Evolutionary conservation across 2,888 invertebrate species (phyloP), one percentile per base, ranked within the genome.

Genomic region (Spisula solida): DNA sequence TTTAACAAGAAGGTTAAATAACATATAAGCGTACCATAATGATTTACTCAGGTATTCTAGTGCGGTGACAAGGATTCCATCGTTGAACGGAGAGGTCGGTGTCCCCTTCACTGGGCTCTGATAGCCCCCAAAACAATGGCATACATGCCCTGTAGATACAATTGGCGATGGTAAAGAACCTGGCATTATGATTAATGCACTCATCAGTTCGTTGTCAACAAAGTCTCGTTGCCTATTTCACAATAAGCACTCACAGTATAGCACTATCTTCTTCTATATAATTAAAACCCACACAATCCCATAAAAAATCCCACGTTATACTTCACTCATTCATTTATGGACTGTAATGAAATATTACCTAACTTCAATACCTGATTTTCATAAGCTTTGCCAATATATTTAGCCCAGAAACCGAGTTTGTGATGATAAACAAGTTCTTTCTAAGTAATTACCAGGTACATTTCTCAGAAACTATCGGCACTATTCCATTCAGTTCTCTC

Each of bases 31-130:
- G 18, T 90, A 90, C 90, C 85, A 81, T 25, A 90, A 66, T 10
- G 88, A 85, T 85, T 88, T 90, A 75, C 88, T 88, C 29, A 90
- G 84, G 34, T 86, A 88, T 75, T 86, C 90, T 79, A 90, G 80
- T 10, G 88, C 88, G n/a, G 85, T 88, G 14, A 90, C 70, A 20
- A 90, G 60, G 6, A 90, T 56, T 25, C 85, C 84, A 55, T 88
- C 86, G 25, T 83, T 41, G 20, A 86, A 90, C 12, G 81, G 84
- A 12, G 88, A 70, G 1, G 75, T 48, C 5, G 51, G 29, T 5
- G 81, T 25, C 47, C 41, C 41, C 41, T 86, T 86, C 41, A 48
- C 82, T 10, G 88, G 84, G 51, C 86, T 56, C 55, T 56, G 56
- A 29, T 56, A 81, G 47, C 79, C 85, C n/a, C 82, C 80, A 48